Evolutionary conservation across 1,140 invertebrate genomes (phyloP), one percentile per base, ranked within the genome.

Genomic region (Pseudomyrmex gracilis): DNA sequence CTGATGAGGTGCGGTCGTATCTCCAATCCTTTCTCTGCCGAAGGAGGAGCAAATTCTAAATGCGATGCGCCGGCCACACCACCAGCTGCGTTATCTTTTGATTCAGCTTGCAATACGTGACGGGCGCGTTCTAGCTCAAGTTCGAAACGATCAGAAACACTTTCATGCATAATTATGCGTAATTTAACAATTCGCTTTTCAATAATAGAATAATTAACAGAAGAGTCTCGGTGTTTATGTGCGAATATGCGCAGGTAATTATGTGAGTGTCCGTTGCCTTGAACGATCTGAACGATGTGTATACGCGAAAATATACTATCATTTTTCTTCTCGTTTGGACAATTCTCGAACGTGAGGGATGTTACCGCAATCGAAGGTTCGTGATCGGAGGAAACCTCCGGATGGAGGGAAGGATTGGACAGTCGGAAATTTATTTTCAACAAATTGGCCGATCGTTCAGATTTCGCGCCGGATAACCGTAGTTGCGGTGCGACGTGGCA

Each of bases 361-460:
- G 15, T 22, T 13, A 4, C 49, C 61, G 24, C 64, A 84, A 84
- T 87, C 58, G 74, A 71, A 82, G 60, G 49, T 51, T 45, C 49
- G 78, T 71, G 77, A 87, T 87, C 76, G 80, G 55, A 34, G 17
- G 20, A 64, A 64, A 60, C 58, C 57, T 71, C 24, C 34, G 34
- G 34, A 34, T 4, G 34, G 5, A 34, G 34, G 34, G 34, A 34
- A 34, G 34, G 34, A 67, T 34, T 68, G 66, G 73, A 84, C 64
- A 70, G 73, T 53, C 55, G 73, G 82, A 63, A 66, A 83, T 74
- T 83, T 83, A 83, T 76, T 83, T 83, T 74, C 73, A 83, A 83
- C 82, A 76, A 76, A 83, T 76, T 74, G 73, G 71, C 17, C 73
- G 51, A 87, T 87, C 57, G 51, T 58, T 55, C 68, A 73, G 74